Conservation (phyloP, 2,888 invertebrate species). For the Drosophila setosimentum region DNA sequence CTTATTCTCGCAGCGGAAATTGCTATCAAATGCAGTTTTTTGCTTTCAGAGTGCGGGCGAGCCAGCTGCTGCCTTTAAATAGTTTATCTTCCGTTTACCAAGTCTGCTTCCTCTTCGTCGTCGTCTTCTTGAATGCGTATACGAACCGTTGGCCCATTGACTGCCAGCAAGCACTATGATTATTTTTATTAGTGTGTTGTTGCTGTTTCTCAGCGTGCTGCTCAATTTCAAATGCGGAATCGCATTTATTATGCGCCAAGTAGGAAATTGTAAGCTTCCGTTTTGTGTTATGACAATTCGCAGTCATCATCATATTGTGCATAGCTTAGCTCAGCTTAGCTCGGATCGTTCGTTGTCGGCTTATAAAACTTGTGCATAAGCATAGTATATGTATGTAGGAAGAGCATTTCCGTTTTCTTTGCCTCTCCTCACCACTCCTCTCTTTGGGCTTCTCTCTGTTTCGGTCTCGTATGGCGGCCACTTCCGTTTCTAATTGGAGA, state of each 20-base stretch:
- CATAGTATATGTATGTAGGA: slow-evolving; percentile 31
- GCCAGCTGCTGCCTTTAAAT: neutral
- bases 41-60: neutral
- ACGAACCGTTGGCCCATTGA: slow-evolving; percentile 58
- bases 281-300: slow-evolving; percentile 75
- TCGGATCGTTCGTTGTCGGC: slow-evolving; percentile 13
- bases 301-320: slow-evolving; percentile 44
- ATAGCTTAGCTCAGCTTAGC: neutral
- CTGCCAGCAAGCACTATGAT: neutral
- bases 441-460: neutral
- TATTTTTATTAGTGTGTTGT: slow-evolving; percentile 4
- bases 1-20: slow-evolving; percentile 60
- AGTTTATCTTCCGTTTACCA: neutral
- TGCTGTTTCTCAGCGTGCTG: slow-evolving; percentile 25
- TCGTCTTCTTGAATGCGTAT: slow-evolving; percentile 35
- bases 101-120: neutral
- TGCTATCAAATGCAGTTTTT: slow-evolving; percentile 65
- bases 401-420: slow-evolving; percentile 72
- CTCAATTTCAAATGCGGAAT: slow-evolving; percentile 61
- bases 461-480: slow-evolving; percentile 60
- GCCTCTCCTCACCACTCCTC: slow-evolving; percentile 4
- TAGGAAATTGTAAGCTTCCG: slow-evolving; percentile 81
- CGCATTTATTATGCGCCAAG: slow-evolving; percentile 73
- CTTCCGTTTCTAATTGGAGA: slow-evolving; percentile 76
- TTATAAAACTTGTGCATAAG: slow-evolving; percentile 53